phyloP scores from a whole-genome alignment of 1,140 invertebrate species.

The Ceratina calcarata region DNA sequence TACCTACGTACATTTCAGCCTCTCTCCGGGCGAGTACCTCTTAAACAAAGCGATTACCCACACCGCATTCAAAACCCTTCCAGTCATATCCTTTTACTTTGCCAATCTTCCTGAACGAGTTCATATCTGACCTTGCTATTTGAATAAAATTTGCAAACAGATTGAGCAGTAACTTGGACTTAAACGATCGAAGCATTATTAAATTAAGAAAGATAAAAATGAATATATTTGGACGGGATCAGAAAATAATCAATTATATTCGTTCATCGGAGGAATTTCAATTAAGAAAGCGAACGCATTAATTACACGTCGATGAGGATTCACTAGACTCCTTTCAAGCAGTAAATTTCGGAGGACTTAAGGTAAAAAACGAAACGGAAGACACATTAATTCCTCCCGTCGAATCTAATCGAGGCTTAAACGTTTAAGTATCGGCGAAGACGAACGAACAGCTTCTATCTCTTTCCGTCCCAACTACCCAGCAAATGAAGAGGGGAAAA shows the following conservation, averaged over 20 bases:
- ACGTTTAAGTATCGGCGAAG: slow-evolving; percentile 37
- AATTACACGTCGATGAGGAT: slow-evolving; percentile 16
- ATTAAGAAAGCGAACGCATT: slow-evolving; percentile 23
- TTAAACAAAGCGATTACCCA: neutral
- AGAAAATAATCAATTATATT: neutral
- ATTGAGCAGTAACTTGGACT: no score
- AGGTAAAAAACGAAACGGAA: neutral
- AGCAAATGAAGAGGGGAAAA: neutral
- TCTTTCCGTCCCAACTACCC: neutral
- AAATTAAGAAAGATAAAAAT: no score
- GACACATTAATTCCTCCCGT: slow-evolving; percentile 40
- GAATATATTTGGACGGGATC: neutral
- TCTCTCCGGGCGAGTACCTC: neutral
- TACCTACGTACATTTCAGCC: neutral
- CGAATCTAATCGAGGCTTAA: slow-evolving; percentile 42
- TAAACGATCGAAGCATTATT: no score
- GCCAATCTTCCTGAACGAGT: no score
- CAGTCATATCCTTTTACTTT: no score
- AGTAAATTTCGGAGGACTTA: slow-evolving; percentile 34
- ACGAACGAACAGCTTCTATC: slow-evolving; percentile 24
- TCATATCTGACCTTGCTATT: no score
- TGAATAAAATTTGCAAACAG: no score
- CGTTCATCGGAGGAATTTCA: slow-evolving; percentile 16
- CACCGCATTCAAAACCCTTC: no score
- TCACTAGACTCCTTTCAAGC: neutral